phyloP scores from a whole-genome alignment of 2,888 invertebrate genomes.

The Polydrusus cervinus region DNA sequence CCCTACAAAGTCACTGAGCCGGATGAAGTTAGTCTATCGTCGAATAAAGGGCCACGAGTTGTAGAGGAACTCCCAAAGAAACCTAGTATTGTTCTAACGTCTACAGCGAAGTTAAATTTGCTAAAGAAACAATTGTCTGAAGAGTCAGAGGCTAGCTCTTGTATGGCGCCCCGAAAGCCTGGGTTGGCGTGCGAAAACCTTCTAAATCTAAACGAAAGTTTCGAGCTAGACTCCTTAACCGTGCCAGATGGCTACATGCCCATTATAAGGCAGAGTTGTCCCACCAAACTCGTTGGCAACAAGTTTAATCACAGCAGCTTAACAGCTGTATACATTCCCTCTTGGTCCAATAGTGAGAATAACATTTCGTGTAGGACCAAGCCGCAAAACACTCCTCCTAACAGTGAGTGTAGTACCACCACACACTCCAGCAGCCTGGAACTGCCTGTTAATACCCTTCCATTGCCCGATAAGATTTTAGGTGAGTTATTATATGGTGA shows the following conservation, averaged over 20 bases:
- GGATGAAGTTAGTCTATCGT: conserved; percentile 26
- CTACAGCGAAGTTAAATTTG: conserved; percentile 72
- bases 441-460: conserved; percentile 72
- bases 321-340: conserved; percentile 75
- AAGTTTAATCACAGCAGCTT: conserved; percentile 74
- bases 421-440: conserved; percentile 76
- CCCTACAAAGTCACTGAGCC: conserved; percentile 40
- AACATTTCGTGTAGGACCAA: conserved; percentile 62
- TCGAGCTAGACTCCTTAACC: conserved; percentile 71
- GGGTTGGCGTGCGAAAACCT: conserved; percentile 82
- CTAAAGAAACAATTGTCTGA: conserved; percentile 68
- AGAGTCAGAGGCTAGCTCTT: conserved; percentile 78
- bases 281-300: conserved; percentile 77
- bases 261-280: conserved; percentile 78
- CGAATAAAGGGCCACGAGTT: conserved; percentile 51
- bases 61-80: conserved; percentile 59
- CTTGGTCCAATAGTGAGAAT: conserved; percentile 71
- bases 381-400: conserved; percentile 48
- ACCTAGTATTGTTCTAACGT: conserved; percentile 71
- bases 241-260: conserved; percentile 63
- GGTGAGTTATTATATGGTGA: conserved; percentile 74
- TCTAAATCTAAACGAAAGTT: conserved; percentile 78
- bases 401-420: conserved; percentile 63
- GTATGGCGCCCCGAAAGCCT: conserved; percentile 72
- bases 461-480: conserved; percentile 74